Evolutionary conservation across 2,888 invertebrate species (phyloP).

Genomic region (Uropetala carovei): DNA sequence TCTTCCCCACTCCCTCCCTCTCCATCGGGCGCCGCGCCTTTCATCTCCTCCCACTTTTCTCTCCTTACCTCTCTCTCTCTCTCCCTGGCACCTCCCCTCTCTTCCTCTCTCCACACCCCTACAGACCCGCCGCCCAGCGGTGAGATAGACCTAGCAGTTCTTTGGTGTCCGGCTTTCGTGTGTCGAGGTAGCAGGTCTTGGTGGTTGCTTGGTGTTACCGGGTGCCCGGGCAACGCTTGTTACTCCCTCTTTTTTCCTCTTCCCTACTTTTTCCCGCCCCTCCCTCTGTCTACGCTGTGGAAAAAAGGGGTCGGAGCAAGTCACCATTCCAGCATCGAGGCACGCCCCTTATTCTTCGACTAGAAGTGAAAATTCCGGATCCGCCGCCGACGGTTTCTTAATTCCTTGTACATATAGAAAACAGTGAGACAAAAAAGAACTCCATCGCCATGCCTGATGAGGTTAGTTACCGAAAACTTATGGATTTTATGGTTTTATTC

Average conservation of each 20-base stretch:
- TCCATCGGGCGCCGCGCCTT: background rate
- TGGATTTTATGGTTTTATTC: slow-evolving; percentile 34
- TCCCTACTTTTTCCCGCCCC: slow-evolving; percentile 1
- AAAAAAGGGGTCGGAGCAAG: slow-evolving; percentile 5
- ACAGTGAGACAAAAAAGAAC: slow-evolving; percentile 42
- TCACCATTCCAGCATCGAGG: slow-evolving; percentile 59
- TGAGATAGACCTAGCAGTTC: slow-evolving; percentile 60
- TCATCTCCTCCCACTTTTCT: background rate
- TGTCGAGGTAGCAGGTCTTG: slow-evolving; percentile 51
- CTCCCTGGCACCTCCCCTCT: background rate
- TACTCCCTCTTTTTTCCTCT: background rate
- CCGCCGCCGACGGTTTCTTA: slow-evolving; percentile 39
- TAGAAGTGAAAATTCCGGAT: slow-evolving; percentile 47
- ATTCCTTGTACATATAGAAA: slow-evolving; percentile 53
- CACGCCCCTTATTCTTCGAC: slow-evolving; percentile 44
- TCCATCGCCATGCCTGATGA: slow-evolving; percentile 61
- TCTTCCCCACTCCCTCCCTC: background rate
- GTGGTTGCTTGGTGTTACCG: slow-evolving; percentile 45
- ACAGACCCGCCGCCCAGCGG: slow-evolving; percentile 62
- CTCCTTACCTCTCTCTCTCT: slow-evolving; percentile 5
- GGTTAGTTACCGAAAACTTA: slow-evolving; percentile 47
- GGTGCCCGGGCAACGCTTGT: slow-evolving; percentile 50
- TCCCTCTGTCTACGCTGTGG: slow-evolving; percentile 6
- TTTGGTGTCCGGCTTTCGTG: slow-evolving; percentile 62
- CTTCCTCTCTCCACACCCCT: slow-evolving; percentile 46